Base-by-base conservation (phyloP, 2,113 vertebrate genomes). In the Lates calcarifer region DNA sequence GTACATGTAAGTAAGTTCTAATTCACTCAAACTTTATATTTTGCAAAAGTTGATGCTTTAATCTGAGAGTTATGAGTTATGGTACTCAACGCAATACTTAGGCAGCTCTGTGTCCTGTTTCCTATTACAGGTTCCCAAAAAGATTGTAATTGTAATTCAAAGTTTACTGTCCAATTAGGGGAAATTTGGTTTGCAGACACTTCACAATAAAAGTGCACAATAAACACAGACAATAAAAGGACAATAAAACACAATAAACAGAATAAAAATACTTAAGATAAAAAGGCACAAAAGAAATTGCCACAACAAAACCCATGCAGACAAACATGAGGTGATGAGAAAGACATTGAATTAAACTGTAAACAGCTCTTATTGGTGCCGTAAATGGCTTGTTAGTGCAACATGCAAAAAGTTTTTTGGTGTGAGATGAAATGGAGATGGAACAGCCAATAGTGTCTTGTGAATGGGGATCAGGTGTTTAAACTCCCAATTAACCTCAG, bases 131-230 rank as follows among this genome's bases (percentile, higher is more conserved):
- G 43, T 55, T 24, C 43, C 9, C 2, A 39, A 41, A 73, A 78
- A 47, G 51, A 24, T 39, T 60, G 2, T 18, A 31, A 37, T 17
- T 61, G 22, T 66, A 31, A 55, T 51, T 74, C 67, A 73, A 24
- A 77, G 20, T 80, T 84, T 84, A 79, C 60, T 62, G 70, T 73
- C 62, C 28, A 57, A 62, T 55, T 43, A 79, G 49, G 5, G 5
- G 47, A 29, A 67, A n/a, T 37, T 70, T 84, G 67, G 51, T 57
- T 33, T 85, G 73, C 56, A 90, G 79, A 81, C 13, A 61, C 31
- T 26, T 74, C 20, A 47, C 62, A 55, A 82, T 85, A 31, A 82
- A 81, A 81, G 6, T 57, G 28, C 11, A 47, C 53, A 77, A 70
- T 78, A 77, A 79, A 77, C 84, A 61, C 60, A 18, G 72, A 37